phyloP scores from a whole-genome alignment of 2,113 vertebrate species.

The Tachuris rubrigastra region DNA sequence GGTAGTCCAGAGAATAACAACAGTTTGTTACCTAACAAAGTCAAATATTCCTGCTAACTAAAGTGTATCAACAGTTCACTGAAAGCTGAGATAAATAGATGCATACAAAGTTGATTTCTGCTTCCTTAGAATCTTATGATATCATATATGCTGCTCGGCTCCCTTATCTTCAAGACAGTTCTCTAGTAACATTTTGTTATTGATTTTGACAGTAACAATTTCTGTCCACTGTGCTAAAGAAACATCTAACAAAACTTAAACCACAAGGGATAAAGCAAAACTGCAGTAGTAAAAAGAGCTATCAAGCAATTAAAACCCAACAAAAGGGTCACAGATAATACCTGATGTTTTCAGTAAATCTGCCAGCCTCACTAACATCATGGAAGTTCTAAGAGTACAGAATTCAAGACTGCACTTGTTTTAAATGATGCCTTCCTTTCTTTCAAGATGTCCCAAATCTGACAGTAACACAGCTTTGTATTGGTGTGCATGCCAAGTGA shows the following conservation, averaged over 20 bases:
- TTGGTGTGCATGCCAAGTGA: neutral
- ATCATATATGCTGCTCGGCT: neutral
- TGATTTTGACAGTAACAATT: neutral
- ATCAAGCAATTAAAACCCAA: neutral
- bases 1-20: neutral
- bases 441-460: neutral
- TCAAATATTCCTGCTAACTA: neutral
- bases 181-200: neutral
- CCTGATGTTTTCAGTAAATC: neutral
- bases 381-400: neutral
- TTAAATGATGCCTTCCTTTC: neutral
- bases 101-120: neutral
- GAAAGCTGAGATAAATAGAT: neutral
- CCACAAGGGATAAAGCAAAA: neutral
- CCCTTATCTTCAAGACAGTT: neutral
- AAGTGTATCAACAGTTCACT: neutral
- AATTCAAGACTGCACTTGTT: neutral
- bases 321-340: neutral
- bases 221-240: neutral
- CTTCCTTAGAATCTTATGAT: neutral
- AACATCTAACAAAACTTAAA: neutral
- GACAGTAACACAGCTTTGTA: neutral
- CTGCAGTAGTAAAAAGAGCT: neutral
- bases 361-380: neutral
- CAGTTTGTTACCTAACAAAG: neutral